Evolutionary conservation across 2,797 vertebrate genomes (phyloP).

Genomic region (Hylomyscus alleni): DNA sequence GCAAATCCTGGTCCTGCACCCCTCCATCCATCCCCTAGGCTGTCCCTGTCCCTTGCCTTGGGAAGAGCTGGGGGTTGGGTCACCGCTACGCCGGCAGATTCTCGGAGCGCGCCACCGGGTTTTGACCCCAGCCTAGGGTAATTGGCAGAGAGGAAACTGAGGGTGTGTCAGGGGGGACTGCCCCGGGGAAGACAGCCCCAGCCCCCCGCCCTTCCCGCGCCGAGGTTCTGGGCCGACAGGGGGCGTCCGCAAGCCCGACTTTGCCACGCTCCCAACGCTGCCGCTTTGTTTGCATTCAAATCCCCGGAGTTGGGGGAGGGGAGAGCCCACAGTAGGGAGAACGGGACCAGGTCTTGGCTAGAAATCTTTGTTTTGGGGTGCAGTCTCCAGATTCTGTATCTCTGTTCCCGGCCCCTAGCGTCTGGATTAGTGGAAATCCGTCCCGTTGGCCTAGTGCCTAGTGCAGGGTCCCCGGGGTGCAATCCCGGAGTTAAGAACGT

Average conservation of each 20-base stretch:
- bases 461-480: slow-evolving; percentile 12
- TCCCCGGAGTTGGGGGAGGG: slow-evolving; percentile 83
- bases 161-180: not conserved
- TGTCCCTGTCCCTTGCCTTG: not conserved
- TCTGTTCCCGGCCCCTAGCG: too few relatives aligned
- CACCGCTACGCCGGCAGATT: not conserved
- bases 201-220: slow-evolving; percentile 66
- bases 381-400: not conserved
- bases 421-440: not conserved
- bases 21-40: not conserved
- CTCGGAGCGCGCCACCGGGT: slow-evolving; percentile 4
- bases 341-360: slow-evolving; percentile 16
- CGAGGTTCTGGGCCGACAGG: slow-evolving; percentile 66
- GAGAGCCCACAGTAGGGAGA: slow-evolving; percentile 22
- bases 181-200: not conserved
- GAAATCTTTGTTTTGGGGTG: slow-evolving; percentile 68
- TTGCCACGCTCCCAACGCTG: slow-evolving; percentile 73
- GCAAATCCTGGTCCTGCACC: not conserved
- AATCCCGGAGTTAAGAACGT: slow-evolving; percentile 41
- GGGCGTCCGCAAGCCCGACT: slow-evolving; percentile 74
- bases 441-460: not conserved
- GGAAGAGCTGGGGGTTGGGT: slow-evolving; percentile 63
- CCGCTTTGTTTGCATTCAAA: slow-evolving; percentile 85
- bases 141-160: not conserved
- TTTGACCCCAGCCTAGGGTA: not conserved